phyloP scores from a whole-genome alignment of 2,113 vertebrate species.

The Gambusia affinis region DNA sequence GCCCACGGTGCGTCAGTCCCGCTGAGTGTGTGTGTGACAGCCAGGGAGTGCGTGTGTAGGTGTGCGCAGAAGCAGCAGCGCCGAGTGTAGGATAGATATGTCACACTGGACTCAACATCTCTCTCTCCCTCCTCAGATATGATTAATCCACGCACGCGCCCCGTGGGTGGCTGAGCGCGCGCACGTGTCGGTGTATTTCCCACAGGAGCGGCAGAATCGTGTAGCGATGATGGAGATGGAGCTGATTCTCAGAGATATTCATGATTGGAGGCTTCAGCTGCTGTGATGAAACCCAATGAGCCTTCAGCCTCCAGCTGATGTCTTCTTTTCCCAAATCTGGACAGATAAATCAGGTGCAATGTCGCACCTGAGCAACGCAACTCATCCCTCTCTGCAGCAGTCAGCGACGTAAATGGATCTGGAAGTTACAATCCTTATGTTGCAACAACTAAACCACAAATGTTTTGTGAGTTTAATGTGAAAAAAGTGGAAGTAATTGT shows the following conservation, averaged over 20 bases:
- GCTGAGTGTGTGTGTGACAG: slow-evolving; percentile 17
- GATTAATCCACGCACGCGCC: slow-evolving; percentile 58
- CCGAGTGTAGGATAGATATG: slow-evolving; percentile 51
- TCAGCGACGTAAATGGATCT: neutral
- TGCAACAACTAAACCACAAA: too few relatives aligned
- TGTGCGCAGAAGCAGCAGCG: slow-evolving; percentile 46
- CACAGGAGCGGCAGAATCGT: slow-evolving; percentile 26
- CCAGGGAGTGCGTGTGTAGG: neutral
- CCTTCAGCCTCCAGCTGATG: slow-evolving; percentile 15
- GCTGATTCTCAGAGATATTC: slow-evolving; percentile 39
- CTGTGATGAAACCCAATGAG: slow-evolving; percentile 44
- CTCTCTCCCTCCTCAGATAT: slow-evolving; percentile 45
- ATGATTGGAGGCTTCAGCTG: slow-evolving; percentile 20
- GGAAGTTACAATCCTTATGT: neutral
- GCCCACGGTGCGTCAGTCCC: slow-evolving; percentile 28
- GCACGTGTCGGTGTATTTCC: slow-evolving; percentile 46
- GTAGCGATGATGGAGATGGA: slow-evolving; percentile 36
- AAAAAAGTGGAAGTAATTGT: too few relatives aligned
- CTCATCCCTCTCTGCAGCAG: neutral
- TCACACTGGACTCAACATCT: slow-evolving; percentile 59
- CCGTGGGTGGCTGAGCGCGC: slow-evolving; percentile 57
- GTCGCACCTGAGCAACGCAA: neutral
- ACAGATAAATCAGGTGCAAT: neutral
- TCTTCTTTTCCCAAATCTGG: slow-evolving; percentile 1
- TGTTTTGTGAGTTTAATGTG: too few relatives aligned